Evolutionary conservation across 1,140 invertebrate genomes (phyloP).

Genomic region (Sarcophaga bullata): DNA sequence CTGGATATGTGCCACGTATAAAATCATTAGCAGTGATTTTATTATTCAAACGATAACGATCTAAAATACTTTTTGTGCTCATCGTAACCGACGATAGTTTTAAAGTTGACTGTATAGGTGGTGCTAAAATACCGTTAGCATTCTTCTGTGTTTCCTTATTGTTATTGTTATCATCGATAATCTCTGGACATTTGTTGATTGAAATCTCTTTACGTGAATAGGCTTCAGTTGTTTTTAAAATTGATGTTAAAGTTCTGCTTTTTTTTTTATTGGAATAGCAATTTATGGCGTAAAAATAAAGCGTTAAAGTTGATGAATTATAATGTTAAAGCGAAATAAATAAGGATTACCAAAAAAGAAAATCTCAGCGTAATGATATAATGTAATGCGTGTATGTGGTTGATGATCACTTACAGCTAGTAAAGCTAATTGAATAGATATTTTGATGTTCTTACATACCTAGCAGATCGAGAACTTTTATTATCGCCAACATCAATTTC

Average conservation of each 20-base stretch:
- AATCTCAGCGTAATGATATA: constrained; percentile 11
- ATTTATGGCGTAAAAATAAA: not conserved
- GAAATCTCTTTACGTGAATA: not conserved
- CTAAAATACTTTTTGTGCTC: constrained; percentile 59
- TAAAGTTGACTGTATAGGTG: not conserved
- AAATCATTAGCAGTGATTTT: constrained; percentile 52
- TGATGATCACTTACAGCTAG: constrained; percentile 8
- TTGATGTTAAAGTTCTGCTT: constrained; percentile 1
- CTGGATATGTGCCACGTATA: constrained; percentile 47
- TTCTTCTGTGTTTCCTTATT: not conserved
- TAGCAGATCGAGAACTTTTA: not conserved
- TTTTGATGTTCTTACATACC: constrained; percentile 5
- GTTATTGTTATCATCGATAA: not conserved
- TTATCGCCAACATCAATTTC: not conserved
- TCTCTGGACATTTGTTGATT: not conserved
- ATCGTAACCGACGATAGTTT: constrained; percentile 43
- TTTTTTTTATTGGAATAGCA: not conserved
- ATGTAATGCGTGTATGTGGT: not conserved
- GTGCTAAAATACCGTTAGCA: not conserved
- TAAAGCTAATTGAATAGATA: not conserved
- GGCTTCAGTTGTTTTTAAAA: not conserved
- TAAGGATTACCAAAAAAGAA: constrained; percentile 18
- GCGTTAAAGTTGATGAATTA: constrained; percentile 7
- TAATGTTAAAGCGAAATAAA: not conserved
- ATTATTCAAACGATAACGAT: constrained; percentile 46